Evolutionary conservation across 2,888 invertebrate genomes (phyloP).

Genomic region (Brachypalpus laphriformis): DNA sequence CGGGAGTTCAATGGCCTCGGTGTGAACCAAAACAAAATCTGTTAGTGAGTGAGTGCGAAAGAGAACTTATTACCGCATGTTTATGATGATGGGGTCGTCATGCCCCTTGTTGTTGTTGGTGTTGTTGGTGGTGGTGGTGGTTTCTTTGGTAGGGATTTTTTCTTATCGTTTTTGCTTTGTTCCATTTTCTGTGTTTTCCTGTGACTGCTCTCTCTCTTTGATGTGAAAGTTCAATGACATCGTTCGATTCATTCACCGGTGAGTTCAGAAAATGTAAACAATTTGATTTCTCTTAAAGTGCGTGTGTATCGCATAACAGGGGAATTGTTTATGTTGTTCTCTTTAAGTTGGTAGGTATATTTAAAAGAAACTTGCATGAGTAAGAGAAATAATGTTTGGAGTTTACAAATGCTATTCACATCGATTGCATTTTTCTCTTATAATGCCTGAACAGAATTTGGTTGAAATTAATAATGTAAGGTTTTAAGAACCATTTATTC

Average conservation of each 20-base stretch:
- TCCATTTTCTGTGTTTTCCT: slow-evolving; percentile 55
- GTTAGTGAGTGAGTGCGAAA: slow-evolving; percentile 12
- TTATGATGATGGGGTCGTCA: slow-evolving; percentile 39
- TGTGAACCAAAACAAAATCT: slow-evolving; percentile 75
- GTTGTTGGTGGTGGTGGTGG: slow-evolving; percentile 39
- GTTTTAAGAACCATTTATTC: too few species aligned
- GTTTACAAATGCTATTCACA: too few species aligned
- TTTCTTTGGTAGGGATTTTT: neutral
- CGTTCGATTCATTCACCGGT: slow-evolving; percentile 17
- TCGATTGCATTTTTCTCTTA: too few species aligned
- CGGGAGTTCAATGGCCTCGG: slow-evolving; percentile 75
- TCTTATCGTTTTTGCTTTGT: slow-evolving; percentile 32
- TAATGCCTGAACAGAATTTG: too few species aligned
- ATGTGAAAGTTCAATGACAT: slow-evolving; percentile 51
- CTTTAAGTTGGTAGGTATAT: neutral
- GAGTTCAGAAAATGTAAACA: slow-evolving; percentile 54
- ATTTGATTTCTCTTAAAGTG: slow-evolving; percentile 44
- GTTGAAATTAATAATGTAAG: too few species aligned
- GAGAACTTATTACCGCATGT: slow-evolving; percentile 47
- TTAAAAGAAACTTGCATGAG: neutral
- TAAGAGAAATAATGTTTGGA: neutral
- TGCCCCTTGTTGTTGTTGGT: slow-evolving; percentile 16
- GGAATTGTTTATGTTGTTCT: neutral
- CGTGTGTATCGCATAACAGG: neutral
- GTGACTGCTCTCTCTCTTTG: slow-evolving; percentile 29